Evolutionary conservation across 2,797 vertebrate genomes (phyloP).

Genomic region (Perodicticus potto): DNA sequence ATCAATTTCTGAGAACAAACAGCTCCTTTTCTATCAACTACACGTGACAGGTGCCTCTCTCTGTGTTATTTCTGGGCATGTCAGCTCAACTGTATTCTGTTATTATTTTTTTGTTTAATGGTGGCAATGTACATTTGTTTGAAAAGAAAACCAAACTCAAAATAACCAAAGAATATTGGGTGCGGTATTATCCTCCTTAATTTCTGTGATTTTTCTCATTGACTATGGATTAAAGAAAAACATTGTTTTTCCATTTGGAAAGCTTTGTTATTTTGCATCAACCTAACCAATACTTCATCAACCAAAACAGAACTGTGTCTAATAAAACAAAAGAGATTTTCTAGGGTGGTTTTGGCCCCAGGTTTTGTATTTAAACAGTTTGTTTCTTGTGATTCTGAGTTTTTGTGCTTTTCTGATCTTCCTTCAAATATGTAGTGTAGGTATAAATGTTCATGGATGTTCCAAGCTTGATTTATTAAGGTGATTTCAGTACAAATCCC

Average conservation of each 20-base stretch:
- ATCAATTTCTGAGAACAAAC: not conserved
- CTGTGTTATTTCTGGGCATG: not conserved
- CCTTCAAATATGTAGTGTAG: constrained; percentile 49
- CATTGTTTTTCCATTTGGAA: constrained; percentile 20
- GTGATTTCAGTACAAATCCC: constrained; percentile 77
- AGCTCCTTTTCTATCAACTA: not conserved
- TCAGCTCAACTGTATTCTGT: not conserved
- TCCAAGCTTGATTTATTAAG: constrained; percentile 78
- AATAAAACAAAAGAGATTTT: not conserved
- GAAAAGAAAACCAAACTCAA: not conserved
- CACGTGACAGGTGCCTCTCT: not conserved
- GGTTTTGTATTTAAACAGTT: constrained; percentile 11
- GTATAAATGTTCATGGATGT: constrained; percentile 79
- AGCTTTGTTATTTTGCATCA: constrained; percentile 56
- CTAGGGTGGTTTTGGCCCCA: not conserved
- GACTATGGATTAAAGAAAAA: constrained; percentile 14
- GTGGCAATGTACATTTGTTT: not conserved
- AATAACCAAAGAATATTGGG: not conserved
- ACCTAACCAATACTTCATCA: constrained; percentile 28
- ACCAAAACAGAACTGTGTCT: not conserved
- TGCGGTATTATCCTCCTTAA: not conserved
- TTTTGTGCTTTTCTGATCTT: constrained; percentile 35
- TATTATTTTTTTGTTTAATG: not conserved
- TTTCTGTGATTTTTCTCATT: constrained; percentile 49
- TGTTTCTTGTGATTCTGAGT: constrained; percentile 39